Evolutionary conservation across 2,888 invertebrate genomes (phyloP), one percentile per base, ranked within the genome.

Genomic region (Ypsolopha sequella): DNA sequence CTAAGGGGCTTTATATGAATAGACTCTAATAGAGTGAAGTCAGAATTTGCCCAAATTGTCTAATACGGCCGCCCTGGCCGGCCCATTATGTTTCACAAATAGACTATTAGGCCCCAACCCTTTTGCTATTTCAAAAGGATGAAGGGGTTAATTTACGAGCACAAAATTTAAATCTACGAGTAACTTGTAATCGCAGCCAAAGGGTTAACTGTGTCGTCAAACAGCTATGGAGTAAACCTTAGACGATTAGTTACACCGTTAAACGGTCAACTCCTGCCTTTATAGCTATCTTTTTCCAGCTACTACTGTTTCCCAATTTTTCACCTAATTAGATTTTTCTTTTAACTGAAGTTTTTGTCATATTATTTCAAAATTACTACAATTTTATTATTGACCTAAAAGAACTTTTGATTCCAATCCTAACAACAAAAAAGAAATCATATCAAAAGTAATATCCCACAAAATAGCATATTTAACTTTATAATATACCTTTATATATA

Each of bases 81-180:
- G 72, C 70, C 82, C 81, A 82, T 85, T 86, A 78, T 77, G 77
- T 74, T 75, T 79, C 80, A 77, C 84, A 86, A 85, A 86, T 85
- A 86, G 85, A 79, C 85, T 82, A 81, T 86, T 86, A 81, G 75
- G 77, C 76, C 80, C 79, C 81, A 79, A 80, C 81, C 84, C 82
- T 81, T 82, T 81, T 73, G 80, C 85, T 80, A 81, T 84, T 84
- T 80, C 80, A 79, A 81, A 84, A 84, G 85, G 84, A 81, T 80
- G 84, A 78, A 79, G 84, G 24, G 85, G 82, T 84, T 82, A 86
- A 82, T 84, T 85, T 86, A 85, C 72, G 80, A 81, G 80, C 82
- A 81, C 77, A 80, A 84, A 84, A 86, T 82, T 82, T 86, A 84
- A 85, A 85, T 85, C 81, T 84, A 84, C 79, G 76, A 70, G 72